Evolutionary conservation across 2,113 vertebrate genomes (phyloP), one percentile per base, ranked within the genome.

Genomic region (Odobenus rosmarus): DNA sequence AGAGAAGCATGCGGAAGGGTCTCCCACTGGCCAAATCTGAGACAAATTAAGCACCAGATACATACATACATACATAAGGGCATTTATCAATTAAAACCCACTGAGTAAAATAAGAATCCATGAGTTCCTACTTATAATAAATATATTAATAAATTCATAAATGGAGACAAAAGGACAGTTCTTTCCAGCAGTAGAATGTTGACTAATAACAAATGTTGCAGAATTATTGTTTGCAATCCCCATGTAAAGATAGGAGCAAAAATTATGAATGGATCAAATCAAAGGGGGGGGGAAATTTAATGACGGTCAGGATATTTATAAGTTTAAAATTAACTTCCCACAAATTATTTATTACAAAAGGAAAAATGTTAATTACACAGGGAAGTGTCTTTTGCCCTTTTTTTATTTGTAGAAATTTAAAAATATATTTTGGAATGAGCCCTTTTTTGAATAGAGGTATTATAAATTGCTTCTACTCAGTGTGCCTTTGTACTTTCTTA

Each of bases 331-430:
- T 64, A 62, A 62, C 42, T 64, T 51, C 51, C n/a, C 21, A 36
- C 31, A n/a, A 81, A 81, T 91, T 57, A 69, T 13, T n/a, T 69
- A 36, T 69, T 33, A 57, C 12, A 69, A 15, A 81, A 69, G 61
- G 49, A 42, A 81, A 69, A 81, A 53, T 69, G 36, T 3, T 81
- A 69, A 81, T 69, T 69, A 39, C 79, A 31, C n/a, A 61, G 53
- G 28, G 61, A 69, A 42, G 49, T 64, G 4, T 61, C 57, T 93
- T 89, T 92, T 76, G n/a, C 39, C 55, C 51, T 39, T 82, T 95
- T 93, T 94, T 79, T 88, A 83, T 88, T 88, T 90, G 39, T 80
- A 84, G 21, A 33, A 79, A 80, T 80, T 97, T 26, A 3, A 79
- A 95, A 82, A 33, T 76, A 16, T 62, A 55, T 90, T 92, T 76